A percentile compares a stretch with the other conserved stretches of the same genome.
phyloP scores from a whole-genome alignment of 2,888 invertebrate species.

The Cheilosia impressa region DNA sequence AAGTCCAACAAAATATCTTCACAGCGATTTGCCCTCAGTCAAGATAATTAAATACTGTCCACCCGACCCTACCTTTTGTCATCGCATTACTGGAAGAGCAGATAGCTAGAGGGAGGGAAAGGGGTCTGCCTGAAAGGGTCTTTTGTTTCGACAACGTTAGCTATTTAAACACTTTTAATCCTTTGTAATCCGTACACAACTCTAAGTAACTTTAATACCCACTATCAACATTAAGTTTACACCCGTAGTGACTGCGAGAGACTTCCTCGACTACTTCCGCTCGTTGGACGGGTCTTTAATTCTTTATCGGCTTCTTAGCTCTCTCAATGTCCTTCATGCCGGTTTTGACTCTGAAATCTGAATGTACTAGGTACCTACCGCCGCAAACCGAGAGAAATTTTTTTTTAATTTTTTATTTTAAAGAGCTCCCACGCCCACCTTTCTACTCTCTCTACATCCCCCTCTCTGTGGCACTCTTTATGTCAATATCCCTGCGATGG shows the following conservation, averaged over 20 bases:
- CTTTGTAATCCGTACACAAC: slow-evolving; percentile 73
- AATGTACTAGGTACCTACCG: slow-evolving; percentile 28
- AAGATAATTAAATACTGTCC: slow-evolving; percentile 64
- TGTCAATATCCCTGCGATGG: slow-evolving; percentile 40
- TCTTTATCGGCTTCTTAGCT: slow-evolving; percentile 38
- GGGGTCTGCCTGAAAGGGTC: slow-evolving; percentile 26
- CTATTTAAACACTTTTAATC: slow-evolving; percentile 73
- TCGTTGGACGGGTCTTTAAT: slow-evolving; percentile 4
- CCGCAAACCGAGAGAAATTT: slow-evolving; percentile 21
- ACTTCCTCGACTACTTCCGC: slow-evolving; percentile 28
- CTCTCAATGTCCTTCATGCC: slow-evolving; percentile 20
- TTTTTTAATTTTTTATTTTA: slow-evolving; percentile 11
- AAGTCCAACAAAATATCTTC: slow-evolving; percentile 39
- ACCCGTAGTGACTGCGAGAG: slow-evolving; percentile 3
- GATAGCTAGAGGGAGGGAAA: background rate
- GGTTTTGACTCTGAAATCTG: slow-evolving; percentile 38
- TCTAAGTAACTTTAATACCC: slow-evolving; percentile 71
- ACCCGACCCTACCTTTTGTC: slow-evolving; percentile 37
- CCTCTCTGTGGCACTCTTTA: background rate
- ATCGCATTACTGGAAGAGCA: background rate
- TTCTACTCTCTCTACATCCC: background rate
- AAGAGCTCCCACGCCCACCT: too few species aligned
- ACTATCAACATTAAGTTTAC: slow-evolving; percentile 74
- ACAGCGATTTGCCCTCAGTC: slow-evolving; percentile 46
- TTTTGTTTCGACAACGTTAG: slow-evolving; percentile 66